These are phyloP conservation scores for Clarias pachynema DNA, from an alignment of 2,797 vertebrate genomes.

Conservation along the genomic window DNA sequence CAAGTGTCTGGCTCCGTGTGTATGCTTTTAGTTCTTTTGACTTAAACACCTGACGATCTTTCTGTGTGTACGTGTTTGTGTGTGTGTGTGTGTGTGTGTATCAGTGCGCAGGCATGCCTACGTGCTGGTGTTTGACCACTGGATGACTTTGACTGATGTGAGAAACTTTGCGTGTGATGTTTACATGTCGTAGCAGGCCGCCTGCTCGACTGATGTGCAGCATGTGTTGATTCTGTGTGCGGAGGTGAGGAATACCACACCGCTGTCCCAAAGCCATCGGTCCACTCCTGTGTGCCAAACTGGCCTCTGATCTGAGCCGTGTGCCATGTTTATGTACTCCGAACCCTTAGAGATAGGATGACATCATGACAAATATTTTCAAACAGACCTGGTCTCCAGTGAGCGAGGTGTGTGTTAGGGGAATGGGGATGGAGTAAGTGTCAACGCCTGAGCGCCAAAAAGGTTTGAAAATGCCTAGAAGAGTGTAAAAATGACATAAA, in stretches of 20 bases:
- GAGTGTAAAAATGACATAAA: neutral
- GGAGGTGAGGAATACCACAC: conserved; percentile 72
- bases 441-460: neutral
- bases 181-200: conserved; percentile 47
- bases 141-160: conserved; percentile 49
- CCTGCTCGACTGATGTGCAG: conserved; percentile 66
- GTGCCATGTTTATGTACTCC: conserved; percentile 64
- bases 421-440: conserved; percentile 25
- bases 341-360: conserved; percentile 71
- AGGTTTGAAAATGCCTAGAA: neutral
- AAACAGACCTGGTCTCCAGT: conserved; percentile 59
- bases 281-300: conserved; percentile 52
- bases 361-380: conserved; percentile 72
- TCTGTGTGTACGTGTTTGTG: conserved; percentile 39
- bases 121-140: conserved; percentile 46
- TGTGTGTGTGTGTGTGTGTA: conserved; percentile 37
- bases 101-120: conserved; percentile 35
- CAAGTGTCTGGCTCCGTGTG: conserved; percentile 33
- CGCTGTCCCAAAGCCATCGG: conserved; percentile 66
- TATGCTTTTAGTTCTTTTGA: neutral
- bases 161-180: conserved; percentile 54
- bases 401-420: conserved; percentile 40
- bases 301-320: conserved; percentile 62
- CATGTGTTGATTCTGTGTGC: conserved; percentile 70
- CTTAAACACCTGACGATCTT: neutral